These are phyloP conservation scores for Phymanthus crucifer DNA, from an alignment of 92 coral and sea anemone genomes.

Conservation along the genomic window DNA sequence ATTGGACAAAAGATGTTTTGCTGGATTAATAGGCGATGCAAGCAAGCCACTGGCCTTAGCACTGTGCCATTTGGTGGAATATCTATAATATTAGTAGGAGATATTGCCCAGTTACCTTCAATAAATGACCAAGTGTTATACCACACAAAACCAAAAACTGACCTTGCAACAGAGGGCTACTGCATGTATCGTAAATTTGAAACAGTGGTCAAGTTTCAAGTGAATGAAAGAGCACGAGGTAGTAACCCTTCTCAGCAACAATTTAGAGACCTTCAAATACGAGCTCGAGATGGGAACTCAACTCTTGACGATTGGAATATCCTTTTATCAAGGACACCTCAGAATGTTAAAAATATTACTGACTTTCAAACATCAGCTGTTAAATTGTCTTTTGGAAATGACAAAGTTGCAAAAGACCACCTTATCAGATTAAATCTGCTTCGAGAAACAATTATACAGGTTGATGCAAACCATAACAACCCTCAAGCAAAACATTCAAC, in stretches of 20 bases:
- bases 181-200: constrained; percentile 52
- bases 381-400: too few species aligned
- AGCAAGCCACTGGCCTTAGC: constrained; percentile 54
- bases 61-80: constrained; percentile 56
- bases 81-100: constrained; percentile 54
- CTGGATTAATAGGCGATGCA: constrained; percentile 54
- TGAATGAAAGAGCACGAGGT: constrained; percentile 47
- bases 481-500: neutral
- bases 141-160: constrained; percentile 49
- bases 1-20: constrained; percentile 55
- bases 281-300: constrained; percentile 62
- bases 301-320: constrained; percentile 57
- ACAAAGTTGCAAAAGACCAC: neutral
- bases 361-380: too few species aligned
- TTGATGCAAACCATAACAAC: neutral
- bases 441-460: neutral
- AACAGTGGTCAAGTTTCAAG: constrained; percentile 40
- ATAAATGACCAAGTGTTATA: constrained; percentile 50
- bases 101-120: constrained; percentile 64
- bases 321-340: constrained; percentile 42
- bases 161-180: constrained; percentile 41
- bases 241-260: constrained; percentile 20
- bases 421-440: neutral
- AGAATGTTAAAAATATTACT: constrained; percentile 23
- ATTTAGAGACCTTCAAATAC: constrained; percentile 36